phyloP scores from a whole-genome alignment of 1,140 invertebrate genomes.

The Lepidurus packardi region DNA sequence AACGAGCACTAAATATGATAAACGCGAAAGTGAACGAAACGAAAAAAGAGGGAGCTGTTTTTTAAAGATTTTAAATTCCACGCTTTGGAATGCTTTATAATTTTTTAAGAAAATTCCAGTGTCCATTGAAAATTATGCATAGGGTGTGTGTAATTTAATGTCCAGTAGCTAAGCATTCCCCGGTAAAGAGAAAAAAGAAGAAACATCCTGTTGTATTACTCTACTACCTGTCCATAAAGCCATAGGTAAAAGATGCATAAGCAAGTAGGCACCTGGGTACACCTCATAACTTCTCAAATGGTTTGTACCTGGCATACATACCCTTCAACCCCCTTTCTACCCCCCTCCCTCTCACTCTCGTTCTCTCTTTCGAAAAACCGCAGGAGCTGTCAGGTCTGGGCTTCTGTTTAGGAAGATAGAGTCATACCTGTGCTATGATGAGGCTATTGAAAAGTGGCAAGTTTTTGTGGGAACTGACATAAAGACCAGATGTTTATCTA shows the following conservation, averaged over 20 bases:
- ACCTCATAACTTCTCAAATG: not conserved
- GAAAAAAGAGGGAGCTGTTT: too few species aligned
- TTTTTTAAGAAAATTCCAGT: not conserved
- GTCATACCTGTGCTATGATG: not conserved
- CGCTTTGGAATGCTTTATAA: too few species aligned
- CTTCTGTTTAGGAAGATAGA: not conserved
- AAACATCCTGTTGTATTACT: not conserved
- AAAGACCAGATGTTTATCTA: conserved; percentile 1
- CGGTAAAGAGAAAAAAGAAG: not conserved
- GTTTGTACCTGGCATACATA: conserved; percentile 4
- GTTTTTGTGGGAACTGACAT: not conserved
- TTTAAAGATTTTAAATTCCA: too few species aligned
- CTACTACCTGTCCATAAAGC: not conserved
- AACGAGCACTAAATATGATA: too few species aligned
- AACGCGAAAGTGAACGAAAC: too few species aligned
- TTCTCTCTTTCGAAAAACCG: not conserved
- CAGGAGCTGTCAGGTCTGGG: not conserved
- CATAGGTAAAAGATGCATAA: not conserved
- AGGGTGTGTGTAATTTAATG: not conserved
- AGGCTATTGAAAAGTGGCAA: not conserved
- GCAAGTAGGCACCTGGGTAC: not conserved
- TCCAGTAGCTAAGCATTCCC: not conserved
- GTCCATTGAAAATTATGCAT: not conserved
- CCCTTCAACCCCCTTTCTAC: not conserved
- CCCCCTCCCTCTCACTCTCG: not conserved